phyloP scores from a whole-genome alignment of 2,888 invertebrate species.

The Parnassius glacialis region DNA sequence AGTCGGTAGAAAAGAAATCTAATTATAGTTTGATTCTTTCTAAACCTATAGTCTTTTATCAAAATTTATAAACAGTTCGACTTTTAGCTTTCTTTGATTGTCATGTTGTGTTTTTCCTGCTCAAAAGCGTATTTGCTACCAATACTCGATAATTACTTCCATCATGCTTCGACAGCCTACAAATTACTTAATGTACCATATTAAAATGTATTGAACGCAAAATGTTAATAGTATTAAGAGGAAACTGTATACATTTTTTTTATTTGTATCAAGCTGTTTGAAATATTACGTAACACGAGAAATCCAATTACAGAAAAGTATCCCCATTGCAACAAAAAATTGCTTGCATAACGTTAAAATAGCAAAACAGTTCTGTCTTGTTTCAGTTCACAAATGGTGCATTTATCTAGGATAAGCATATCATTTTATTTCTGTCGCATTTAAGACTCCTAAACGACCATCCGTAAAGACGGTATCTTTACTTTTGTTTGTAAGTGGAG shows the following conservation, averaged over 20 bases:
- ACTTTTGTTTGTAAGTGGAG: constrained; percentile 9
- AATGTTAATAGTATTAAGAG: background rate
- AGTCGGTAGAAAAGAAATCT: too few species aligned
- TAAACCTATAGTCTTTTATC: too few species aligned
- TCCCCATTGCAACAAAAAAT: constrained; percentile 1
- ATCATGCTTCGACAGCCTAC: background rate
- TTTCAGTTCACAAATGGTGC: constrained; percentile 16
- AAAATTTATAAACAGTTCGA: background rate
- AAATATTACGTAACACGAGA: background rate
- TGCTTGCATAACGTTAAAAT: constrained; percentile 10
- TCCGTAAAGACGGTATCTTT: constrained; percentile 4
- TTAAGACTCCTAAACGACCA: constrained; percentile 18
- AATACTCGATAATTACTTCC: background rate
- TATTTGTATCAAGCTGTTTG: background rate
- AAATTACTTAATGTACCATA: too few species aligned
- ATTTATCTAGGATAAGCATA: constrained; percentile 15
- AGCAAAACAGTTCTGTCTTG: constrained; percentile 6
- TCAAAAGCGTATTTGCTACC: background rate
- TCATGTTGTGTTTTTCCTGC: background rate
- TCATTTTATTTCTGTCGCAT: constrained; percentile 19
- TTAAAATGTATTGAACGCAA: background rate
- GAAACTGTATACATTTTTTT: too few species aligned
- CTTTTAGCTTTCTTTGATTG: background rate
- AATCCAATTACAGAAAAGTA: background rate
- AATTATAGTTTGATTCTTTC: too few species aligned